phyloP scores from a whole-genome alignment of 2,888 invertebrate species.

The Ectobius pallidus region DNA sequence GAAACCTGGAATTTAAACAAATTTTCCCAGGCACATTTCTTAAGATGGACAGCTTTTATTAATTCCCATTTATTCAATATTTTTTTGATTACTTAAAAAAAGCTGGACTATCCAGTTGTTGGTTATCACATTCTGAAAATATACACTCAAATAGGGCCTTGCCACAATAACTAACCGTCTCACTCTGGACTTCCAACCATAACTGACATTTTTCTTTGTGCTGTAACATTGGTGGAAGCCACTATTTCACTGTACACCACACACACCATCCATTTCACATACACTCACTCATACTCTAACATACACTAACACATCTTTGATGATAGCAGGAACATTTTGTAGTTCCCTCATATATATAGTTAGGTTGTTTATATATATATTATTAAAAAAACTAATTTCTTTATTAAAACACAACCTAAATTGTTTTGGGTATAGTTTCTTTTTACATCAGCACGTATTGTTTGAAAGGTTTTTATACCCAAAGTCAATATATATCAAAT shows the following conservation, averaged over 20 bases:
- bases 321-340: slow-evolving; percentile 25
- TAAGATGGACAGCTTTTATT: slow-evolving; percentile 20
- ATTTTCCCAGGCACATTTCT: not conserved
- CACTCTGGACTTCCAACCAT: slow-evolving; percentile 5
- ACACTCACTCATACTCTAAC: slow-evolving; percentile 19
- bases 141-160: slow-evolving; percentile 25
- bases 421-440: slow-evolving; percentile 24
- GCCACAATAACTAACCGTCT: slow-evolving; percentile 2
- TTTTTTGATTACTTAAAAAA: slow-evolving; percentile 15
- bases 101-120: slow-evolving; percentile 19
- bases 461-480: slow-evolving; percentile 21
- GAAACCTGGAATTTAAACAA: slow-evolving; percentile 14
- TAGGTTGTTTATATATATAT: slow-evolving; percentile 17
- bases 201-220: slow-evolving; percentile 23
- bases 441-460: slow-evolving; percentile 25
- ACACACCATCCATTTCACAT: not conserved
- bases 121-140: slow-evolving; percentile 14
- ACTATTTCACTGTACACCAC: slow-evolving; percentile 30
- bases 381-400: slow-evolving; percentile 41
- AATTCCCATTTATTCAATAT: slow-evolving; percentile 17
- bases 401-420: slow-evolving; percentile 44
- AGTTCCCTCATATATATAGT: slow-evolving; percentile 24
- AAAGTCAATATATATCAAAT: slow-evolving; percentile 20
- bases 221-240: slow-evolving; percentile 33
- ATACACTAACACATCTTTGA: slow-evolving; percentile 33